A percentile compares a stretch with the other conserved stretches of the same genome.
phyloP scores from a whole-genome alignment of 1,140 invertebrate genomes.

The Nasonia longicornis region DNA sequence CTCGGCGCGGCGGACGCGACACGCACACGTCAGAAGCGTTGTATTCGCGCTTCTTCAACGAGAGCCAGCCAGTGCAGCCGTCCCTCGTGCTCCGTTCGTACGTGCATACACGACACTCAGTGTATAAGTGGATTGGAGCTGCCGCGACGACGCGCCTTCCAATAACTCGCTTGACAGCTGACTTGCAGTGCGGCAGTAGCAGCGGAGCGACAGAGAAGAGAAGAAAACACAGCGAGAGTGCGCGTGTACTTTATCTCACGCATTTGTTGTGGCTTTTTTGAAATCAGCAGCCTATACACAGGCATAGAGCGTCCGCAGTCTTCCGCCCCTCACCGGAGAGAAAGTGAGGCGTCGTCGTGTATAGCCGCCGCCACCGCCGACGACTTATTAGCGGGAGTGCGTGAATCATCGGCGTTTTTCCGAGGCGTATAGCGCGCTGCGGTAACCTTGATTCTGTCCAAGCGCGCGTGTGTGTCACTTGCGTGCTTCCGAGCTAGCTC shows the following conservation, averaged over 20 bases:
- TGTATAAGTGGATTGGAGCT: not conserved
- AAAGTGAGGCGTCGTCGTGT: no score
- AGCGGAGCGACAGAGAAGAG: not conserved
- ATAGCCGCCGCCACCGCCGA: no score
- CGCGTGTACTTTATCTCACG: not conserved
- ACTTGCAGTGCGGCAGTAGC: not conserved
- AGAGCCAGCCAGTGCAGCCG: conserved; percentile 4
- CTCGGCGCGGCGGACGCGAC: not conserved
- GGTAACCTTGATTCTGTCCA: not conserved
- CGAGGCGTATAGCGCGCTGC: not conserved
- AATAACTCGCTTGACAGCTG: not conserved
- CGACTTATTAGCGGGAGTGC: not conserved
- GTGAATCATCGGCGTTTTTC: not conserved
- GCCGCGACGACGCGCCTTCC: not conserved
- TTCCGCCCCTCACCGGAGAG: no score
- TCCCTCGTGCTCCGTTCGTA: conserved; percentile 11
- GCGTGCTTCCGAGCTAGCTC: not conserved
- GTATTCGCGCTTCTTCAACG: not conserved
- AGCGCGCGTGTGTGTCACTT: not conserved
- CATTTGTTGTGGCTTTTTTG: no score
- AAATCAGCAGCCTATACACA: no score
- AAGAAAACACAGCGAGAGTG: not conserved
- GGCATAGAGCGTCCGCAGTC: no score
- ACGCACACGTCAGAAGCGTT: not conserved
- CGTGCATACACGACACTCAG: not conserved